Conservation (phyloP, 2,113 vertebrate species). For the Malurus elegans region DNA sequence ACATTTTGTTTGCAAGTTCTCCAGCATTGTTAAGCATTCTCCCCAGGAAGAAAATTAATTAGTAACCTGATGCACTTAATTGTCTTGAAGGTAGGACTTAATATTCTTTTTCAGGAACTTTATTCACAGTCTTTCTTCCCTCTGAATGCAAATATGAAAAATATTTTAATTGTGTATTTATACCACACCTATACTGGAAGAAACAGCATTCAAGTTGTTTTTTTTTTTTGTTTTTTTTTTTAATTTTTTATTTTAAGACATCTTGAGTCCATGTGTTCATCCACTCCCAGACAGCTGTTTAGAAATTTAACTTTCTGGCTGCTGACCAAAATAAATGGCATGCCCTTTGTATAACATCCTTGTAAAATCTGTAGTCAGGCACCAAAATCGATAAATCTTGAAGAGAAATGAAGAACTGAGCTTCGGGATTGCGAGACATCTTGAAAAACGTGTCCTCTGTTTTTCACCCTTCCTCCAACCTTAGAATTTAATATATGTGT, state of each 20-base stretch:
- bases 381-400: conserved; percentile 40
- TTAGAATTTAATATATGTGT: conserved; percentile 34
- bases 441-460: background rate
- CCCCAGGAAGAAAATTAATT: background rate
- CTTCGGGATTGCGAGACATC: background rate
- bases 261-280: conserved; percentile 40
- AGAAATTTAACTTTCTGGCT: conserved; percentile 29
- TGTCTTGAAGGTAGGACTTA: background rate
- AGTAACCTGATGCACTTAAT: background rate
- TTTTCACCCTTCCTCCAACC: background rate
- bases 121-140: background rate
- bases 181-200: background rate
- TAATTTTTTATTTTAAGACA: background rate
- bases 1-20: background rate
- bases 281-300: conserved; percentile 24
- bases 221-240: background rate
- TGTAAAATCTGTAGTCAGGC: conserved; percentile 13
- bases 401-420: conserved; percentile 17
- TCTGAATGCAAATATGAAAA: background rate
- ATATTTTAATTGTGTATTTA: background rate
- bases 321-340: conserved; percentile 51
- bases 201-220: background rate
- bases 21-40: background rate
- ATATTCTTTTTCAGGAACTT: background rate
- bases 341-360: background rate